Evolutionary conservation across 2,797 vertebrate genomes (phyloP), one percentile per base, ranked within the genome.

Genomic region (Phyllotis vaccarum): DNA sequence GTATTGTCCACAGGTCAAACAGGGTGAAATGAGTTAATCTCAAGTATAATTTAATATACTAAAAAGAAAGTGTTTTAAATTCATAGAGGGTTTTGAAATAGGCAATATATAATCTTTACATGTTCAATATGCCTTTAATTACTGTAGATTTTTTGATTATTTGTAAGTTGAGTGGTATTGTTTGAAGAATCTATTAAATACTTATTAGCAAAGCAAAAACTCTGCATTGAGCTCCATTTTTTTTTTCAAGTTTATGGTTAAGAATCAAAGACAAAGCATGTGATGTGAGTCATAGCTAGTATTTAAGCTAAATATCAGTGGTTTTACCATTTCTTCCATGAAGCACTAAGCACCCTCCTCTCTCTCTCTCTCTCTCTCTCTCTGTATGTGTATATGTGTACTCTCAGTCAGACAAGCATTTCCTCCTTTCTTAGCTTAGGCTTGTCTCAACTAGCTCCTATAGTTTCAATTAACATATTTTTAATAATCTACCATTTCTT

Each of bases 141-240:
- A 91, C 68, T 85, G 58, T 90, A 9, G 13, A 66, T 64, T 93
- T 95, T 80, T 60, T 29, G 24, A 6, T 22, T 91, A 75, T 81
- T 92, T 86, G 31, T 86, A 37, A 70, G 14, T 83, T 86, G 52
- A 91, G 87, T 81, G 46, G 34, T 81, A 60, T 90, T 91, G 60
- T 68, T 13, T 90, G 74, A 93, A 72, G 79, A 88, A 94, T 86
- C 90, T 86, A 74, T 89, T 94, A 82, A 86, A 66, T 90, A 66
- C 40, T n/a, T 34, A 68, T 7, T 31, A 66, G 21, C 72, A 58
- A 94, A 85, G 91, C 54, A 83, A 43, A 87, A 83, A 14, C 1
- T 56, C 22, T 12, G 13, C 31, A 54, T 16, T 66, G 34, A 12
- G 11, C 2, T 31, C 16, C 60, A 2, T 58, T 13, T 68, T n/a